Base-by-base conservation (phyloP, 2,888 invertebrate genomes). In the Meteorus colon region DNA sequence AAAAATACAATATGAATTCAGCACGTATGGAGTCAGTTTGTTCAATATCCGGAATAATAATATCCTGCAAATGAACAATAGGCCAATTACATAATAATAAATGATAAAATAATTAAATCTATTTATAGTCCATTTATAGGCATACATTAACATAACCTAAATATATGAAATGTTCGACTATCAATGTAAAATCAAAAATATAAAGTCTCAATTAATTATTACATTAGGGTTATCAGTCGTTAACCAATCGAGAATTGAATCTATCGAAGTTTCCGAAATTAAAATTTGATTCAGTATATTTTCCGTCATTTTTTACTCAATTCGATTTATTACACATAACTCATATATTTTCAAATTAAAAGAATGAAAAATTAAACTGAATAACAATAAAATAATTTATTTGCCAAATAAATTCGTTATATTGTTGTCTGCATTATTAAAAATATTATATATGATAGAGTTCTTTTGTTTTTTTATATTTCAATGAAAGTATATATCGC, bases 1-100 rank as follows among this genome's bases (percentile, higher is more conserved):
- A 79, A 80, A 85, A 86, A 76, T 82, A 83, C 1, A 78, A 77
- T 31, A 83, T 76, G 75, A 86, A 86, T 55, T 84, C 86, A 8
- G 80, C 79, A 63, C 79, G 79, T 27, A 81, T 74, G 69, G 81
- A 81, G 73, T 72, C 78, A 69, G 70, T 78, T 75, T 77, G 77
- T 29, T 55, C 68, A n/a, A 80, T 34, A 74, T 73, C 77, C 41
- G 78, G 68, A n/a, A 71, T 74, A 37, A 77, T 66, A 45, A 62
- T 70, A 14, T 78, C 77, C 81, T 81, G 14, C 16, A 77, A 76
- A 55, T 16, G 34, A 73, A 70, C 51, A 31, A 65, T 66, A 77
- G 76, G 74, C 70, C 34, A 65, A 68, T 67, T 27, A 60, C 19
- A 31, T 45, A n/a, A 37, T 37, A n/a, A 6, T n/a, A 10, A 14